phyloP scores from a whole-genome alignment of 2,797 vertebrate genomes.

The Semotilus atromaculatus region DNA sequence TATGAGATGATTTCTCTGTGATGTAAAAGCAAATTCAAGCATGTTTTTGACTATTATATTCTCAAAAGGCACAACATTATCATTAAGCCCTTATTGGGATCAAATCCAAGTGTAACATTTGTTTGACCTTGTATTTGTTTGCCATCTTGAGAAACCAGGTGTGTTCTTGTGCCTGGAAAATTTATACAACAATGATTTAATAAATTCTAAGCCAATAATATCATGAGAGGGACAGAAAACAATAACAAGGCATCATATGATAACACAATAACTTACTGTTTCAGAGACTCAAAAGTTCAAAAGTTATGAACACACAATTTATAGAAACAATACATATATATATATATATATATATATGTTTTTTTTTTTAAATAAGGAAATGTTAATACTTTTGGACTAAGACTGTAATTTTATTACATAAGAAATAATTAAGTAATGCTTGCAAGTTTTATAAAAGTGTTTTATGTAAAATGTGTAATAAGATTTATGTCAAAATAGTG shows the following conservation, averaged over 20 bases:
- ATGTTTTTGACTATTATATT: background rate
- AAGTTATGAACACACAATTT: background rate
- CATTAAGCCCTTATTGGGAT: background rate
- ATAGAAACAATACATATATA: too few relatives aligned
- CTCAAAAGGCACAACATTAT: slow-evolving; percentile 11
- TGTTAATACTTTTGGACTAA: background rate
- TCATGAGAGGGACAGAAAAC: slow-evolving; percentile 16
- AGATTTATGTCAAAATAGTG: background rate
- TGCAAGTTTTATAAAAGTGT: background rate
- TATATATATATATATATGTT: too few relatives aligned
- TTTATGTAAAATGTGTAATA: background rate
- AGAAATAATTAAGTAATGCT: background rate
- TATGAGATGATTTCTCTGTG: background rate
- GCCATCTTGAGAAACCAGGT: slow-evolving; percentile 14
- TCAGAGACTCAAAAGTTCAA: background rate
- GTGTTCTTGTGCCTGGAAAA: slow-evolving; percentile 4
- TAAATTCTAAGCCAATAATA: slow-evolving; percentile 30
- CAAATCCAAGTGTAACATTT: slow-evolving; percentile 11
- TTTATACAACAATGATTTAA: slow-evolving; percentile 12
- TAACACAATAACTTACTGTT: background rate
- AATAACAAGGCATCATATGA: slow-evolving; percentile 1
- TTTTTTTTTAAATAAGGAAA: too few relatives aligned
- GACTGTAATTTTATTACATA: background rate
- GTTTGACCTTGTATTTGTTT: slow-evolving; percentile 5
- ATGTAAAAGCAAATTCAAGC: slow-evolving; percentile 2